Percentiles rank a stretch among this genome's conserved stretches.
phyloP scores from a whole-genome alignment of 2,797 vertebrate species.

The Melanotaenia nigrans region DNA sequence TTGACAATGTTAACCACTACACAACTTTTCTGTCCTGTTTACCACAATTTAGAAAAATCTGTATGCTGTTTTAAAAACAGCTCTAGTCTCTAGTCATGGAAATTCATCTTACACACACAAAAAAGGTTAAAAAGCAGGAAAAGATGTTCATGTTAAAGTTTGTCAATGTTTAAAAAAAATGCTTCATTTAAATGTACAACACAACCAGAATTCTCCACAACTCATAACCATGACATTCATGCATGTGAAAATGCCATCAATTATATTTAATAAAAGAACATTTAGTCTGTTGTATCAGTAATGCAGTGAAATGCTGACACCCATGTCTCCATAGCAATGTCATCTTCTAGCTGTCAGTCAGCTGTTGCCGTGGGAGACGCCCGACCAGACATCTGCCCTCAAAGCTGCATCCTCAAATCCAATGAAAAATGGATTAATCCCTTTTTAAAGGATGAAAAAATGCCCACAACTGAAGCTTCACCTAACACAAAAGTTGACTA shows the following conservation, averaged over 20 bases:
- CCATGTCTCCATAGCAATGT: neutral
- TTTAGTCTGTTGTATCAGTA: neutral
- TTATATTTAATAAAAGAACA: neutral
- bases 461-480: neutral
- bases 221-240: conserved; percentile 17
- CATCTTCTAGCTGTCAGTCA: conserved; percentile 10
- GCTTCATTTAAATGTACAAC: no score
- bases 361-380: neutral
- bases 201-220: neutral
- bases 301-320: conserved; percentile 2
- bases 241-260: neutral
- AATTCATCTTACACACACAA: no score
- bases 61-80: no score
- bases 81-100: no score
- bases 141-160: neutral
- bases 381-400: conserved; percentile 3
- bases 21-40: no score
- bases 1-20: no score
- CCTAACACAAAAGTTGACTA: neutral
- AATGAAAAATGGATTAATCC: neutral
- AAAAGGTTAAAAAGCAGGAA: neutral
- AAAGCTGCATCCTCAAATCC: conserved; percentile 1
- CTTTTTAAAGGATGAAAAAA: neutral
- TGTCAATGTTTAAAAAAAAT: neutral
- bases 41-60: no score